These are phyloP conservation scores for Actenoides lindsayi DNA, from an alignment of 2,113 vertebrate species.

Conservation along the genomic window DNA sequence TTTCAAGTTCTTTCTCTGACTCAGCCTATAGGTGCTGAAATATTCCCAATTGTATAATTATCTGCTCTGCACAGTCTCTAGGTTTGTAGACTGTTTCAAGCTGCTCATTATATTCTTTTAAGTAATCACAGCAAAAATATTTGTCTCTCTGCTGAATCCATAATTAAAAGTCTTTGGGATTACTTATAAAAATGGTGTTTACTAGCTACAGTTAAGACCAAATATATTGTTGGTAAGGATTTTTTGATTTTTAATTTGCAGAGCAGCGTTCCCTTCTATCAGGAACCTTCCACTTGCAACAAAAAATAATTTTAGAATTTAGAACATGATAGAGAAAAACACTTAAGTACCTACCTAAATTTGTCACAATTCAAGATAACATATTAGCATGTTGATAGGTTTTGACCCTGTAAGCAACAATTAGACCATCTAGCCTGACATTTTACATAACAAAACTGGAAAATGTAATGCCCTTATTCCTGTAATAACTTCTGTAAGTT, in stretches of 20 bases:
- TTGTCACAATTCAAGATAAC: not conserved
- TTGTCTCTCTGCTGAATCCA: not conserved
- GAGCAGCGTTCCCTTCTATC: not conserved
- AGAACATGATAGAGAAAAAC: not conserved
- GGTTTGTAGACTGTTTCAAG: not conserved
- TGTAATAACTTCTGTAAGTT: not conserved
- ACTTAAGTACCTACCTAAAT: not conserved
- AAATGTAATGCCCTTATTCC: not conserved
- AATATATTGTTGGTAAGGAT: not conserved
- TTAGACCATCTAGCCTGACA: not conserved
- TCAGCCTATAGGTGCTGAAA: not conserved
- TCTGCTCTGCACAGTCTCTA: not conserved
- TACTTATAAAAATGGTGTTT: not conserved
- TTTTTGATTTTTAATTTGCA: not conserved
- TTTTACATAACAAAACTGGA: not conserved
- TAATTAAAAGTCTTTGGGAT: not conserved
- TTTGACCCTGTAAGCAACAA: not conserved
- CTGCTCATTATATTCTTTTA: not conserved
- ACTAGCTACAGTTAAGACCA: not conserved
- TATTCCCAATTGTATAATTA: conserved; percentile 12
- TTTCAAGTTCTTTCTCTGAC: not conserved
- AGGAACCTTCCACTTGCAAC: not conserved
- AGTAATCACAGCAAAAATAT: not conserved
- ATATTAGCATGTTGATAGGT: not conserved
- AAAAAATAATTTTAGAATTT: not conserved